Conservation (phyloP, 2,797 vertebrate species). For the Picus viridis region DNA sequence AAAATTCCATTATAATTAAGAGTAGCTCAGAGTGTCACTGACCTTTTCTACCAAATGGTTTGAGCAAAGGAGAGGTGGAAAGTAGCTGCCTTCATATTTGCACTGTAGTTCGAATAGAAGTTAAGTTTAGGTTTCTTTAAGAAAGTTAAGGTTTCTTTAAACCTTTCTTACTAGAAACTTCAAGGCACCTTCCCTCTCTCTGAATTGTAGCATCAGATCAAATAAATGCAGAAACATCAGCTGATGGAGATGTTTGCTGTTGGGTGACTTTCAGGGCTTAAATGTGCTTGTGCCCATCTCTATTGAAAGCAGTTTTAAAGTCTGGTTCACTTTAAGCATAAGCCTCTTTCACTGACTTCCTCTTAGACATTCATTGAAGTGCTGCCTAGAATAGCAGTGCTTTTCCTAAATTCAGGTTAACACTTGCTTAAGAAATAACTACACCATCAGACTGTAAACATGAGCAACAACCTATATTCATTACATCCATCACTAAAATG, state of each 20-base stretch:
- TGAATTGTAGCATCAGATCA: neutral
- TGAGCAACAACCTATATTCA: neutral
- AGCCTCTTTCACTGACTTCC: neutral
- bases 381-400: neutral
- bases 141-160: neutral
- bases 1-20: slow-evolving; percentile 12
- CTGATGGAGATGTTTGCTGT: neutral
- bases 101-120: neutral
- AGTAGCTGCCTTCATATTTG: neutral
- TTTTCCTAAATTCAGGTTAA: neutral
- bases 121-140: neutral
- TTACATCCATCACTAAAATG: neutral
- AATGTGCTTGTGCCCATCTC: accelerated
- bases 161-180: neutral
- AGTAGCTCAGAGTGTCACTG: neutral
- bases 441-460: neutral
- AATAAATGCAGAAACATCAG: neutral
- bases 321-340: neutral
- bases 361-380: neutral
- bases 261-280: neutral
- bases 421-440: neutral
- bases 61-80: neutral
- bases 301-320: neutral
- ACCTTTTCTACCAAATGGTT: slow-evolving; percentile 18
- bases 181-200: neutral